These are phyloP conservation scores for Misgurnus anguillicaudatus DNA, from an alignment of 2,113 vertebrate species.

Conservation along the genomic window DNA sequence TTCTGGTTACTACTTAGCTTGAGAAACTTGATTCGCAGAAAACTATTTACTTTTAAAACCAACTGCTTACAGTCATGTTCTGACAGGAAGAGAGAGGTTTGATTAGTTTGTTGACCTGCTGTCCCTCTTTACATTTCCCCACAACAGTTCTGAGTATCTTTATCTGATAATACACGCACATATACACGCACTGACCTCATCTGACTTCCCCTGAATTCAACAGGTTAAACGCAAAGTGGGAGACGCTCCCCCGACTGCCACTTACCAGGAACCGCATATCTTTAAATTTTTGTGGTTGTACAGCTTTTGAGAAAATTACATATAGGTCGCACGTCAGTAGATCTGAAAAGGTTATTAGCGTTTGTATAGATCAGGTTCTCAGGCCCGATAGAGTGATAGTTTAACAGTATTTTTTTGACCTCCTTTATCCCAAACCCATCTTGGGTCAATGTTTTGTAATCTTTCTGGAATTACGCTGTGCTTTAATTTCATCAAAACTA, in stretches of 20 bases:
- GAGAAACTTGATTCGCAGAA: no score
- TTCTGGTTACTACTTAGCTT: no score
- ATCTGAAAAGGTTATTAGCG: neutral
- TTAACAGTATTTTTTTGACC: neutral
- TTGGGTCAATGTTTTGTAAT: no score
- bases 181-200: constrained; percentile 31
- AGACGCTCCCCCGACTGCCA: constrained; percentile 4
- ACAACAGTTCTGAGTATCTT: neutral
- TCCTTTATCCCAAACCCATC: no score
- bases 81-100: constrained; percentile 5
- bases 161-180: constrained; percentile 20
- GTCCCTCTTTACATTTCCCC: neutral
- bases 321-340: constrained; percentile 8
- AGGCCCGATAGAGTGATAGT: neutral
- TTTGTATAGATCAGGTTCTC: neutral
- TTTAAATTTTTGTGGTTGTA: neutral
- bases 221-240: constrained; percentile 16
- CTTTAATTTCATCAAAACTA: no score
- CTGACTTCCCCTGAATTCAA: constrained; percentile 17
- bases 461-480: no score
- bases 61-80: no score
- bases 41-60: no score
- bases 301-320: constrained; percentile 19
- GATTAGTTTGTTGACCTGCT: constrained; percentile 15
- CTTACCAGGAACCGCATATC: constrained; percentile 22